Percentiles rank a stretch among this genome's conserved stretches.
phyloP scores from a whole-genome alignment of 2,888 invertebrate genomes.

The Latrodectus hesperus region DNA sequence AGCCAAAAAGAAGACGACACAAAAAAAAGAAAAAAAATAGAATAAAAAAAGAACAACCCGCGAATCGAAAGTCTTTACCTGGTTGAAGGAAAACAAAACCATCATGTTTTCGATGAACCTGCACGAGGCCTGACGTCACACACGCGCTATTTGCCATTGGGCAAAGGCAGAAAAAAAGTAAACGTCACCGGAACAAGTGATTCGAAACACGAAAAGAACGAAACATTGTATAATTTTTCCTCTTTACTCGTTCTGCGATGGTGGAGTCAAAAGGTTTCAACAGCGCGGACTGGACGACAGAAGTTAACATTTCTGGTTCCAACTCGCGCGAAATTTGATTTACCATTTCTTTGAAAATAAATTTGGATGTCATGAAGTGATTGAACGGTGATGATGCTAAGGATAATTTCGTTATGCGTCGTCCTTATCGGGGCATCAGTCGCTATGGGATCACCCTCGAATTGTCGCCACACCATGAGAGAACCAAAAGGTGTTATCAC shows the following conservation, averaged over 20 bases:
- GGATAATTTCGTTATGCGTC: not conserved
- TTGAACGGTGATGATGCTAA: not conserved
- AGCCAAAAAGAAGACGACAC: conserved; percentile 8
- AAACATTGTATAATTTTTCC: conserved; percentile 17
- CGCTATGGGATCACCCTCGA: not conserved
- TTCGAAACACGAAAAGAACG: conserved; percentile 50
- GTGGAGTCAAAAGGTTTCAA: not conserved
- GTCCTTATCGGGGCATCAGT: not conserved
- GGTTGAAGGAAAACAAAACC: conserved; percentile 13
- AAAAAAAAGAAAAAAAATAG: conserved; percentile 9
- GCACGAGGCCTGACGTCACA: conserved; percentile 63
- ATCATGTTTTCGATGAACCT: conserved; percentile 52
- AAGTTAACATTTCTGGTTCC: too few species aligned
- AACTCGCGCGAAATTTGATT: too few species aligned
- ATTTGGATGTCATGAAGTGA: not conserved
- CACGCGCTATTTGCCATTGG: conserved; percentile 38
- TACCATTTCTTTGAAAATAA: too few species aligned
- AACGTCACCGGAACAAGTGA: conserved; percentile 61
- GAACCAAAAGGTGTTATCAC: conserved; percentile 80
- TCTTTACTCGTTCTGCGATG: not conserved
- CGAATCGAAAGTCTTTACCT: not conserved
- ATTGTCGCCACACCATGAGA: conserved; percentile 55
- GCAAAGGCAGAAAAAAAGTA: conserved; percentile 28
- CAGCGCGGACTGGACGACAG: not conserved
- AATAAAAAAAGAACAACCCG: not conserved